These are phyloP conservation scores for Holotrichia oblita DNA, from an alignment of 1,140 invertebrate genomes.

Conservation along the genomic window DNA sequence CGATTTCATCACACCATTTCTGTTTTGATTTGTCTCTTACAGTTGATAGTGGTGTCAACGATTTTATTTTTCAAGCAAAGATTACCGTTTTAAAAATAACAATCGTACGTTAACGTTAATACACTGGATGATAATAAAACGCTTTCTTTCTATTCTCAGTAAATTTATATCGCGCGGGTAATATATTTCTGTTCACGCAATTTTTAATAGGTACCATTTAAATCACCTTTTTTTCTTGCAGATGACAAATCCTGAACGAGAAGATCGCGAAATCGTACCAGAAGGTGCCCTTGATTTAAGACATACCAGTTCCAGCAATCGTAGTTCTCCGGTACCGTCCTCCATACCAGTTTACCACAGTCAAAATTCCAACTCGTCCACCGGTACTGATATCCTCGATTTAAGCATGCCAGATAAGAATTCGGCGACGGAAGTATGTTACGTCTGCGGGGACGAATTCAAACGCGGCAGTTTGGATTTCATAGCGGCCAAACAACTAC, in stretches of 20 bases:
- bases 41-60: background rate
- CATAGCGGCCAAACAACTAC: constrained; percentile 69
- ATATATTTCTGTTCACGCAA: background rate
- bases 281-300: constrained; percentile 75
- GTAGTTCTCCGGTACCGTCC: constrained; percentile 48
- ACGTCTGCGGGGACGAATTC: constrained; percentile 89
- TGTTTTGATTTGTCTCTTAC: background rate
- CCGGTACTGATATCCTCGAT: constrained; percentile 78
- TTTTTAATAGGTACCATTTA: background rate
- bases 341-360: constrained; percentile 57
- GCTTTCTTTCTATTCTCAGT: too few relatives aligned
- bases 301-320: constrained; percentile 58
- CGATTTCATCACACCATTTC: background rate
- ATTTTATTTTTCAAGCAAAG: background rate
- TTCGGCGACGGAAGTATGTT: constrained; percentile 87
- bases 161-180: background rate
- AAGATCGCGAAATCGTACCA: constrained; percentile 19
- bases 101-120: background rate
- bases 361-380: constrained; percentile 59
- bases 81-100: constrained; percentile 14
- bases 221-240: background rate
- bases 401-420: constrained; percentile 92
- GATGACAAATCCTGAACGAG: constrained; percentile 28
- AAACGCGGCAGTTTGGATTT: constrained; percentile 77
- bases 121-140: background rate